These are phyloP conservation scores for Cacatua alba DNA, from an alignment of 2,113 vertebrate species.

Conservation along the genomic window DNA sequence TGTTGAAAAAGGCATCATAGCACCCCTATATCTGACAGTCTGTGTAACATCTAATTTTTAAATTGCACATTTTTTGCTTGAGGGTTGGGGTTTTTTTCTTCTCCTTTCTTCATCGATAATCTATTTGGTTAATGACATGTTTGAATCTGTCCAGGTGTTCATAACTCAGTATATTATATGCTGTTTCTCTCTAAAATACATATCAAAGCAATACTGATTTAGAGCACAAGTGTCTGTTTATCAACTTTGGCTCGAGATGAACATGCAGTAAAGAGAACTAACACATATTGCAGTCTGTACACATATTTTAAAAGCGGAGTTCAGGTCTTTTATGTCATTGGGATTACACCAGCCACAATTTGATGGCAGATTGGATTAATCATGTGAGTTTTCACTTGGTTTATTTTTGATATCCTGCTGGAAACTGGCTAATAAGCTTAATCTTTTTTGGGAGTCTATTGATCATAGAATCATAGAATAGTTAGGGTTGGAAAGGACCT, in stretches of 20 bases:
- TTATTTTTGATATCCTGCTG: neutral
- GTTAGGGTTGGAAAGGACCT: too few relatives aligned
- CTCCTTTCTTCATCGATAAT: neutral
- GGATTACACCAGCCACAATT: neutral
- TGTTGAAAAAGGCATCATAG: neutral
- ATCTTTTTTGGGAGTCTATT: neutral
- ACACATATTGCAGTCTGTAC: neutral
- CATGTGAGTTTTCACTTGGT: neutral
- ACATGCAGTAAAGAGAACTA: neutral
- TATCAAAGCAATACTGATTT: neutral
- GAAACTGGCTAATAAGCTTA: neutral
- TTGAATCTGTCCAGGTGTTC: neutral
- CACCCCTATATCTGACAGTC: neutral
- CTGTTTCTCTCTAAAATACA: neutral
- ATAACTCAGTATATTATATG: neutral
- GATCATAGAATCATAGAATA: too few relatives aligned
- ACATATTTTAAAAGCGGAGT: neutral
- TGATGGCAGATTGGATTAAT: neutral
- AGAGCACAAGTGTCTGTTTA: neutral
- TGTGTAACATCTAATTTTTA: neutral
- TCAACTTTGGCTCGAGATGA: neutral
- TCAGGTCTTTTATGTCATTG: neutral
- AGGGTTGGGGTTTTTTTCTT: rapidly evolving
- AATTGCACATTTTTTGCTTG: neutral
- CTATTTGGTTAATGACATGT: neutral